Base-by-base conservation (phyloP, 2,797 vertebrate genomes). In the Clamator glandarius region DNA sequence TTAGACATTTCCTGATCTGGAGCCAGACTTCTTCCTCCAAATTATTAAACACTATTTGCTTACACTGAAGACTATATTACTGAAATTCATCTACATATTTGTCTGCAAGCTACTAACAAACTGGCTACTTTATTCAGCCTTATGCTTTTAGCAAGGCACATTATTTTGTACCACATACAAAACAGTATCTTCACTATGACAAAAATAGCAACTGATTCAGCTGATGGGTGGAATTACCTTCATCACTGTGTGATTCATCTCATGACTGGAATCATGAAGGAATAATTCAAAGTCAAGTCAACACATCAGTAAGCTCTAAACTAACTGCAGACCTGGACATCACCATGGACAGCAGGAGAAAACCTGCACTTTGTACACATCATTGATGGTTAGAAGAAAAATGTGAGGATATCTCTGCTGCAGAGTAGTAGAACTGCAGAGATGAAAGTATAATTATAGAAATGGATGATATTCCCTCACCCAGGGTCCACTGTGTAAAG, bases 191-290 rank as follows among this genome's bases (percentile, higher is more conserved):
- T 80, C 73, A 75, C 26, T 50, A 46, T 78, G 78, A 74, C 79
- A 75, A 87, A 90, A 93, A 93, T 68, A 96, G 84, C 9, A 24
- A 51, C 93, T 91, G 78, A 90, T 88, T 92, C 92, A 92, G 93
- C 92, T 81, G 92, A 92, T 70, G 76, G 35, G 91, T 96, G 84
- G 87, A 95, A 94, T 96, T 94, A 89, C 78, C 66, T 93, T 73
- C 54, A 70, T 44, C 39, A 36, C 52, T 31, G 41, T n/a, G 57
- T 94, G 91, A 95, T 93, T 97, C 77, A 51, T 59, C 95, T 64
- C 50, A 92, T 26, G 11, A 77, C 44, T 83, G 84, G 81, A 95
- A 90, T 89, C 55, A 90, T 1, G 18, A 69, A 94, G 55, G 33
- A 83, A 83, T 69, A 52, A 69, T 84, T 88, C 81, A 69, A 85